phyloP scores from a whole-genome alignment of 2,888 invertebrate species.

The Sminthurinus aureus region DNA sequence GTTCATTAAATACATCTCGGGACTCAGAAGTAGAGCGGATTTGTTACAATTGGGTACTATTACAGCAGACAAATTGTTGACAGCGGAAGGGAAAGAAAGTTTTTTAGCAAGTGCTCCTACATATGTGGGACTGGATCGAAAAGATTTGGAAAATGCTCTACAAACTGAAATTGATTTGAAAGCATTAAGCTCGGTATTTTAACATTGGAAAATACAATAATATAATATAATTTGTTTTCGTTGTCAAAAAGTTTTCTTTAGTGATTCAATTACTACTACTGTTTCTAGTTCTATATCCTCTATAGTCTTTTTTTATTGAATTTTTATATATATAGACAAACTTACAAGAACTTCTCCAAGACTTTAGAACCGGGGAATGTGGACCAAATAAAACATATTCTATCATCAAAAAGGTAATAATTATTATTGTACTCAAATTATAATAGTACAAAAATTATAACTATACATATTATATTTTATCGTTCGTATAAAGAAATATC shows the following conservation, averaged over 20 bases:
- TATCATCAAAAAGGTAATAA: slow-evolving; percentile 25
- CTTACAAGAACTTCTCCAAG: slow-evolving; percentile 40
- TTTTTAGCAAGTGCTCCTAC: slow-evolving; percentile 32
- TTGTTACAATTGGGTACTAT: slow-evolving; percentile 41
- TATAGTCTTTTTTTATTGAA: neutral
- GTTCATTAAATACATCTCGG: slow-evolving; percentile 40
- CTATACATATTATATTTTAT: neutral
- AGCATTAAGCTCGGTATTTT: slow-evolving; percentile 44
- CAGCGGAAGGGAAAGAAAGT: slow-evolving; percentile 23
- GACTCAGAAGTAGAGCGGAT: slow-evolving; percentile 36
- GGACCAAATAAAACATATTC: neutral
- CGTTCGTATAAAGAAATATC: neutral
- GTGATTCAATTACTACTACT: too few relatives aligned
- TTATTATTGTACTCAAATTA: neutral
- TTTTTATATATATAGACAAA: slow-evolving; percentile 30
- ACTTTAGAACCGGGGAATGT: slow-evolving; percentile 41
- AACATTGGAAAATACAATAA: neutral
- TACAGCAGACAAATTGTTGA: slow-evolving; percentile 47
- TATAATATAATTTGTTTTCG: too few relatives aligned
- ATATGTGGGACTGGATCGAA: slow-evolving; percentile 40
- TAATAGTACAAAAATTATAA: neutral
- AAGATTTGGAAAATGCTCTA: slow-evolving; percentile 46
- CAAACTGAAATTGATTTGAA: slow-evolving; percentile 48
- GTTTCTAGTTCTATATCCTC: too few relatives aligned
- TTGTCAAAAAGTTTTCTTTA: neutral